A percentile compares a stretch with the other conserved stretches of the same genome.
Evolutionary conservation across 2,113 vertebrate genomes (phyloP).

Genomic region (Paralichthys olivaceus): DNA sequence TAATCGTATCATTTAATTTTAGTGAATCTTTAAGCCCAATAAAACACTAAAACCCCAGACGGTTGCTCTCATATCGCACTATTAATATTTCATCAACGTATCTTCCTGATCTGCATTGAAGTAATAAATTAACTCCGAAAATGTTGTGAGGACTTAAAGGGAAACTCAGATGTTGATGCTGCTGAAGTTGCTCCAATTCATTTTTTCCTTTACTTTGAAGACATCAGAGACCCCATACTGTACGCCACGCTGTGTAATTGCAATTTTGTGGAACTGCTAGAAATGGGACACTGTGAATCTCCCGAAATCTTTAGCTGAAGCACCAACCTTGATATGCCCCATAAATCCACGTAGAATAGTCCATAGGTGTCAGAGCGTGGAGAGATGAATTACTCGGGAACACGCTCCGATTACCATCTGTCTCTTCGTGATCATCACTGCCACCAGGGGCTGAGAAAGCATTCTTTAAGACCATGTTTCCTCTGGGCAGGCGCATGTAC

Average conservation of each 20-base stretch:
- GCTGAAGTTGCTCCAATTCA: constrained; percentile 44
- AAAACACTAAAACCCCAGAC: constrained; percentile 13
- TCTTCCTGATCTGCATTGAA: constrained; percentile 12
- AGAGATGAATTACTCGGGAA: constrained; percentile 65
- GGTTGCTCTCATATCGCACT: constrained; percentile 12
- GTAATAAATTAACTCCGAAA: constrained; percentile 31
- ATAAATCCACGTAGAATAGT: constrained; percentile 65
- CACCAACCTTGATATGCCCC: constrained; percentile 58
- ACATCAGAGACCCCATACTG: constrained; percentile 58
- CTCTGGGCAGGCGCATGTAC: constrained; percentile 27
- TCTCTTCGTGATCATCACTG: constrained; percentile 56
- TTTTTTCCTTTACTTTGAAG: constrained; percentile 54
- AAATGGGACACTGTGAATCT: constrained; percentile 62
- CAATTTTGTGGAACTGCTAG: constrained; percentile 56
- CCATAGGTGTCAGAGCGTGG: constrained; percentile 44
- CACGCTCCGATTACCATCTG: constrained; percentile 70
- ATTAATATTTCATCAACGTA: constrained; percentile 48
- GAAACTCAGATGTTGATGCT: constrained; percentile 28
- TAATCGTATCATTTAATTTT: constrained; percentile 12
- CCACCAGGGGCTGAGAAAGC: constrained; percentile 56
- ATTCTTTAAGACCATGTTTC: constrained; percentile 62
- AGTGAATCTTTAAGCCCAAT: constrained; percentile 12
- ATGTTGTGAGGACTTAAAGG: constrained; percentile 19
- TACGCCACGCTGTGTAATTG: constrained; percentile 53
- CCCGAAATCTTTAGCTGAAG: constrained; percentile 55